Percentiles rank a stretch among this genome's conserved stretches.
These are phyloP conservation scores for Conchocele bisecta DNA, from an alignment of 2,888 invertebrate genomes.

Conservation along the genomic window DNA sequence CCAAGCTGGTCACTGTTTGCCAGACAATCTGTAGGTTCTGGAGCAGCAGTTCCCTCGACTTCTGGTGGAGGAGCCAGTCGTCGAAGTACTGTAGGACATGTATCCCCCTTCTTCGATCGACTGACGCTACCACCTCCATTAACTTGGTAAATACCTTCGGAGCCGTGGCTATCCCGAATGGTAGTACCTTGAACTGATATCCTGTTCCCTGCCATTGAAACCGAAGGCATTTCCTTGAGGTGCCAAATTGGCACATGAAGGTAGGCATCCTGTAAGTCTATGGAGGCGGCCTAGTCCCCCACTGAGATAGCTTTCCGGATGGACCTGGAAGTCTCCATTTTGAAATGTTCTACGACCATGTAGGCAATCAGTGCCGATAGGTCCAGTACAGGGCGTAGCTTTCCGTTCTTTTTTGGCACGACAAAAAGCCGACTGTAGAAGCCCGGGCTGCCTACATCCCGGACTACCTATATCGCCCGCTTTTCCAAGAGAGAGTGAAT, in stretches of 20 bases:
- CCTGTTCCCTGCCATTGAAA: not conserved
- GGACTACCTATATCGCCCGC: too few relatives aligned
- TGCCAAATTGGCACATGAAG: not conserved
- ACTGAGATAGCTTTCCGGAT: not conserved
- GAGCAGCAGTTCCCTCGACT: not conserved
- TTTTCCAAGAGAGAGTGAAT: too few relatives aligned
- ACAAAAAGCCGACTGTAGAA: too few relatives aligned
- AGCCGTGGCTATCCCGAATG: not conserved
- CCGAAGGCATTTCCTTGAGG: not conserved
- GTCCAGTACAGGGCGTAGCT: not conserved
- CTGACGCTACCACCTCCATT: not conserved
- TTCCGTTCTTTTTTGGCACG: too few relatives aligned
- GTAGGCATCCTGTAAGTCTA: slow-evolving; percentile 4
- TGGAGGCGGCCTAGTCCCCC: not conserved
- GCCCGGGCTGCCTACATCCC: too few relatives aligned
- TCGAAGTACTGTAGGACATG: not conserved
- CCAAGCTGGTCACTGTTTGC: not conserved
- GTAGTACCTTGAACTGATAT: not conserved
- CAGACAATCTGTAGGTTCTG: not conserved
- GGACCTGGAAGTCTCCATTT: not conserved
- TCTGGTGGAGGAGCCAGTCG: not conserved
- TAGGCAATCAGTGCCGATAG: not conserved
- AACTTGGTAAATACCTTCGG: not conserved
- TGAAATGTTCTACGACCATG: not conserved
- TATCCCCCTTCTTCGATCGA: not conserved